phyloP scores from a whole-genome alignment of 2,888 invertebrate genomes.

The Diadegma fenestrale region DNA sequence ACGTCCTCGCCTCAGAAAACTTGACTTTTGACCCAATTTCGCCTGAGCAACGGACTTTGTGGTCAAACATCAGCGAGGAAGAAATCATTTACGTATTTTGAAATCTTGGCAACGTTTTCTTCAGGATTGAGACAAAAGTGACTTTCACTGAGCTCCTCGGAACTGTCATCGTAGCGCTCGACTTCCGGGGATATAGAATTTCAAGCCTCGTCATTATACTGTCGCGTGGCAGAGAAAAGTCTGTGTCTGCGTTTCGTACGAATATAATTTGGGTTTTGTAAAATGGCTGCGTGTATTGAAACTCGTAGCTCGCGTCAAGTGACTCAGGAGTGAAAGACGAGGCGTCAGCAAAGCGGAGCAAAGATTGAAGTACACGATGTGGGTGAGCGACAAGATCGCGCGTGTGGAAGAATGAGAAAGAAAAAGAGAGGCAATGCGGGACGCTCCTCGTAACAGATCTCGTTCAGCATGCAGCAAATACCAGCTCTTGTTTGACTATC shows the following conservation, averaged over 20 bases:
- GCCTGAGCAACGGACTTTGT: not conserved
- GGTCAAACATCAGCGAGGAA: not conserved
- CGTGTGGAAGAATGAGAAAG: not conserved
- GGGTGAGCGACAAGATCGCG: slow-evolving; percentile 13
- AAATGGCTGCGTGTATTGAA: not conserved
- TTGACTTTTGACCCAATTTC: not conserved
- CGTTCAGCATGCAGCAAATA: slow-evolving; percentile 65
- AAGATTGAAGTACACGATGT: slow-evolving; percentile 21
- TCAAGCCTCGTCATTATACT: no score
- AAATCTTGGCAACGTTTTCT: no score
- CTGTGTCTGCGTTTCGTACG: not conserved
- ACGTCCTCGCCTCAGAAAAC: not conserved
- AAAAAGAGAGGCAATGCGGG: slow-evolving; percentile 54
- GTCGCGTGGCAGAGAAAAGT: no score
- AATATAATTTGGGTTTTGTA: slow-evolving; percentile 4
- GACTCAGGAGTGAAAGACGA: slow-evolving; percentile 8
- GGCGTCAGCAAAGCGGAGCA: slow-evolving; percentile 1
- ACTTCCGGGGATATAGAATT: no score
- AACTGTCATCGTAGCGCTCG: no score
- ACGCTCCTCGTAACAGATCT: slow-evolving; percentile 81
- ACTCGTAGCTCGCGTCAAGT: slow-evolving; percentile 7
- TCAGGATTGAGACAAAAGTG: not conserved
- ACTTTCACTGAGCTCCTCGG: not conserved
- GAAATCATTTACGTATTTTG: not conserved
- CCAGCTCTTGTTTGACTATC: slow-evolving; percentile 82